phyloP scores from a whole-genome alignment of 1,140 invertebrate species.

The Papilio helenus region DNA sequence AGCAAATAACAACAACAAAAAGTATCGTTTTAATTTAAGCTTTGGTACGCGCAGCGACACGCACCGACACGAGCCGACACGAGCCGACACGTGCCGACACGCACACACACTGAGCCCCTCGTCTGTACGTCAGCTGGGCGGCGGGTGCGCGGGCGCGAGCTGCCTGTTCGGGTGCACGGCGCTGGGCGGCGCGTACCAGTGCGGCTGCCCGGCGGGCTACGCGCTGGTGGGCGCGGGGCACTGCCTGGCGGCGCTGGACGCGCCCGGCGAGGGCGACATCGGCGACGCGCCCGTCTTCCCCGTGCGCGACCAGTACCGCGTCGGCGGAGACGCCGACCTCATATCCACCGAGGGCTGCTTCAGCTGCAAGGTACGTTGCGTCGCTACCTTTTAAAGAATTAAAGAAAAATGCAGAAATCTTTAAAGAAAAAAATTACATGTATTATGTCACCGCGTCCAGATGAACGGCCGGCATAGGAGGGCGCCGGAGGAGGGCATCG shows the following conservation, averaged over 20 bases:
- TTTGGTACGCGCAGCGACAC: no score
- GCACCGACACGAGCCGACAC: no score
- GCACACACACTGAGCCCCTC: no score
- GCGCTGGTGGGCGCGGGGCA: conserved; percentile 91
- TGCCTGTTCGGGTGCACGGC: conserved; percentile 92
- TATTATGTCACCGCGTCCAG: conserved; percentile 45
- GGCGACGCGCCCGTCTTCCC: conserved; percentile 88
- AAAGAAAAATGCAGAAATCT: no score
- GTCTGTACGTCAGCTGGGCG: conserved; percentile 82
- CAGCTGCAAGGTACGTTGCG: conserved; percentile 89
- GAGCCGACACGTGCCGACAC: no score
- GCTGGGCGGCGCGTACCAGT: conserved; percentile 85
- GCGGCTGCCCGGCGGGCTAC: conserved; percentile 92
- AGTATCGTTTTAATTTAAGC: conserved; percentile 5
- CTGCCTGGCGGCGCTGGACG: conserved; percentile 90
- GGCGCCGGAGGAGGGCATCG: conserved; percentile 72
- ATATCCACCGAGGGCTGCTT: conserved; percentile 95
- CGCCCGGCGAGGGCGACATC: conserved; percentile 85
- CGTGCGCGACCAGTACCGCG: conserved; percentile 78
- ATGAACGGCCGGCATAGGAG: conserved; percentile 70
- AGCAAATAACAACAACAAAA: background rate
- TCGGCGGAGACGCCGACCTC: conserved; percentile 85
- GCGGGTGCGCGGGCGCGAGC: conserved; percentile 87
- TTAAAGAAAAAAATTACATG: background rate
- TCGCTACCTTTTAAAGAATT: background rate